Evolutionary conservation across 2,113 vertebrate species (phyloP).

Genomic region (Saccopteryx leptura): DNA sequence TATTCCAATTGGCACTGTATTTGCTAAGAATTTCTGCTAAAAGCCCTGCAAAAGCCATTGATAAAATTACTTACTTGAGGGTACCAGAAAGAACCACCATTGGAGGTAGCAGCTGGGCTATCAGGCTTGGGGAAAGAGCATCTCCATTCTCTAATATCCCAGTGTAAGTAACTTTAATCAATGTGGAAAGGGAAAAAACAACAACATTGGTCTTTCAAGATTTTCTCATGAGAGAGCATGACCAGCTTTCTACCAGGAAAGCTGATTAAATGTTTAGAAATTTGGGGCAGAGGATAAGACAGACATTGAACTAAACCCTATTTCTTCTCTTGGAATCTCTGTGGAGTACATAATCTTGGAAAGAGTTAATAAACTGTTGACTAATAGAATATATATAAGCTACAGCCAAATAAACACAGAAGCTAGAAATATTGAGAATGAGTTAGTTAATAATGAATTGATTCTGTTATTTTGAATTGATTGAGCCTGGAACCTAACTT

Average conservation of each 20-base stretch:
- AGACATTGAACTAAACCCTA: background rate
- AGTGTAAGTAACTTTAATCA: background rate
- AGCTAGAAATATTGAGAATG: constrained; percentile 48
- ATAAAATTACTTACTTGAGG: background rate
- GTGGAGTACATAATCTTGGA: constrained; percentile 28
- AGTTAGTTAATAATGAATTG: constrained; percentile 69
- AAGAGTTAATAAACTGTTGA: constrained; percentile 56
- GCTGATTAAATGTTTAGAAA: background rate
- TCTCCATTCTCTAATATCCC: background rate
- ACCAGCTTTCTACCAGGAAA: background rate
- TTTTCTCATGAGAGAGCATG: background rate
- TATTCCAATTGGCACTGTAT: background rate
- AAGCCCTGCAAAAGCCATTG: background rate
- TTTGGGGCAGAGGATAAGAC: background rate
- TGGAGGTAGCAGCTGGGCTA: background rate
- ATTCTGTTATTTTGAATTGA: constrained; percentile 68
- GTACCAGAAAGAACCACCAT: background rate
- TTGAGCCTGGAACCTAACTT: constrained; percentile 54
- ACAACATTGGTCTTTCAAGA: background rate
- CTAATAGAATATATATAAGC: background rate
- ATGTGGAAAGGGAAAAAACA: background rate
- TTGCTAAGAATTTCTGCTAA: background rate
- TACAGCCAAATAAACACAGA: constrained; percentile 13
- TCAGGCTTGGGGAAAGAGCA: background rate
- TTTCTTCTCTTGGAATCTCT: background rate